Evolutionary conservation across 2,113 vertebrate genomes (phyloP), one percentile per base, ranked within the genome.

Genomic region (Microtus ochrogaster): DNA sequence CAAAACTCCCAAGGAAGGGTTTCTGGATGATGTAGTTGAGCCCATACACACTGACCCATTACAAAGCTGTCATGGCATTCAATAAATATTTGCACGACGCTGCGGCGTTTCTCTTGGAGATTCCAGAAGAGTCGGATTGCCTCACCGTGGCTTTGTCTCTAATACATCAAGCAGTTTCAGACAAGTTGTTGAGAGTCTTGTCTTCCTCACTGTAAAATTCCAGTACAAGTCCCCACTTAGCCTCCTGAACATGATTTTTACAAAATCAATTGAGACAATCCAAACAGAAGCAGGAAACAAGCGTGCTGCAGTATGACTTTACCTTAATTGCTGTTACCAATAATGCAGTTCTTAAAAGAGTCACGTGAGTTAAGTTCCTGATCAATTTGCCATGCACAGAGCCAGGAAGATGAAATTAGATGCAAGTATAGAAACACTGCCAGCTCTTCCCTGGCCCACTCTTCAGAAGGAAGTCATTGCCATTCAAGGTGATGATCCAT

Each of bases 401-500:
- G 4, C 63, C 16, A 66, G 68, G 36, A 86, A 86, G 55, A 82
- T 58, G 85, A 72, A 72, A 21, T 79, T 92, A 90, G 52, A 44
- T 55, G 22, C 63, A 82, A 55, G 11, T 21, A 1, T 63, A 19
- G 33, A 74, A 86, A 19, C 9, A 14, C 22, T 41, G 61, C 36
- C 61, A 94, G 81, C 12, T 86, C 7, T 82, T 30, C 19, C 26
- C 8, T 89, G 49, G 4, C 28, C 14, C 41, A 16, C 5, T 89
- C 33, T 95, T 85, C 66, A 70, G 72, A 90, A 73, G 68, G 58
- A 96, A 94, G 89, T 96, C 49, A 52, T 92, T 94, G 82, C 96
- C 78, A 63, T 79, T 94, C 36, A 66, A 68, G 5, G 66, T 7
- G 44, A 17, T 89, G 72, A 63, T 49, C 70, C 41, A 47, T 91